phyloP scores from a whole-genome alignment of 2,797 vertebrate genomes.

The Bucorvus abyssinicus region DNA sequence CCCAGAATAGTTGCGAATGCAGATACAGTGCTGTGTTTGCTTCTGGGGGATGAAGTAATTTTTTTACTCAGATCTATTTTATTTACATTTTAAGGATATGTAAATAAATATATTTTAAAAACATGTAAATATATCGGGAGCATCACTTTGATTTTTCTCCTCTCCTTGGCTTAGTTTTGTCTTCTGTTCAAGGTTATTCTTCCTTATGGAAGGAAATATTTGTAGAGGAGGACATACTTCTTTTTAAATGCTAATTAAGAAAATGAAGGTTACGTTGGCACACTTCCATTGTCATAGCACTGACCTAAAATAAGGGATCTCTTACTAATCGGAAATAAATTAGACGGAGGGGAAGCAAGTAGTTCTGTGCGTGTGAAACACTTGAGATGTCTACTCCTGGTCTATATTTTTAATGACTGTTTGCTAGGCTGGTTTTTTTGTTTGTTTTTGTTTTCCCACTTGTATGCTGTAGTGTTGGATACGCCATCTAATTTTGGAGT shows the following conservation, averaged over 20 bases:
- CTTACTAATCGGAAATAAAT: slow-evolving; percentile 54
- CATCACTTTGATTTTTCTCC: slow-evolving; percentile 22
- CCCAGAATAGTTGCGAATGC: neutral
- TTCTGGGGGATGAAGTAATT: slow-evolving; percentile 9
- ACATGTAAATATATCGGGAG: neutral
- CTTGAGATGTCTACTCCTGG: neutral
- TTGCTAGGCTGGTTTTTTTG: neutral
- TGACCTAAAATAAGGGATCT: slow-evolving; percentile 54
- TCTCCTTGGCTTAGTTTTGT: slow-evolving; percentile 21
- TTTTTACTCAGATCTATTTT: slow-evolving; percentile 32
- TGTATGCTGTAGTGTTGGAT: neutral
- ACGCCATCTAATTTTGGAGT: neutral
- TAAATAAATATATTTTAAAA: slow-evolving; percentile 41
- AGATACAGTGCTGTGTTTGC: neutral
- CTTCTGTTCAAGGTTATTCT: slow-evolving; percentile 68
- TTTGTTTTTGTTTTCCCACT: neutral
- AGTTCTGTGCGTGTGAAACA: slow-evolving; percentile 12
- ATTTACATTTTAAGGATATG: slow-evolving; percentile 5
- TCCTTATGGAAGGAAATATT: slow-evolving; percentile 62
- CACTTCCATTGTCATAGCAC: slow-evolving; percentile 55
- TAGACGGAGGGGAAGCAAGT: neutral
- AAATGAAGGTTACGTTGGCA: slow-evolving; percentile 65
- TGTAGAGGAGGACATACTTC: slow-evolving; percentile 50
- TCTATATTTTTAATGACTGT: neutral
- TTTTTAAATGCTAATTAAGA: slow-evolving; percentile 69